Percentiles rank a stretch among this genome's conserved stretches.
These are phyloP conservation scores for Oligia fasciuncula DNA, from an alignment of 2,888 invertebrate species.

Conservation along the genomic window DNA sequence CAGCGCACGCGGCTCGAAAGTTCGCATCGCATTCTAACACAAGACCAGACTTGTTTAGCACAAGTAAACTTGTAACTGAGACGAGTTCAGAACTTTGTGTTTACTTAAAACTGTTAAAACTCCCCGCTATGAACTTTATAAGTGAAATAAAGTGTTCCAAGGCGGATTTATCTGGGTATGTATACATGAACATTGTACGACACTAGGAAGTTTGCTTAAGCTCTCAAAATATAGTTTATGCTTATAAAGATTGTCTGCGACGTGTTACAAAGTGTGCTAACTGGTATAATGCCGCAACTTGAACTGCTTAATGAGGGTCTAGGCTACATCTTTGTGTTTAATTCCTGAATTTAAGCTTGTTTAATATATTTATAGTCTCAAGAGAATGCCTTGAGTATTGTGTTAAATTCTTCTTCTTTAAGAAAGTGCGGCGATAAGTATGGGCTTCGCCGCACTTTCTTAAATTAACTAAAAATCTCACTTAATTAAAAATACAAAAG, in stretches of 20 bases:
- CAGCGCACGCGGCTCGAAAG: slow-evolving; percentile 63
- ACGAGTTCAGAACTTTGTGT: slow-evolving; percentile 67
- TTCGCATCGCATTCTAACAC: slow-evolving; percentile 68
- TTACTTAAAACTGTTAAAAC: slow-evolving; percentile 76
- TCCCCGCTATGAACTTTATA: slow-evolving; percentile 66
- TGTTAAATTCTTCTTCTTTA: neutral
- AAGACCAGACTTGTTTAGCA: slow-evolving; percentile 68
- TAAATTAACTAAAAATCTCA: neutral
- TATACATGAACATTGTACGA: slow-evolving; percentile 35
- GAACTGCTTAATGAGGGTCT: slow-evolving; percentile 39
- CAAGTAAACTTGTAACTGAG: slow-evolving; percentile 74
- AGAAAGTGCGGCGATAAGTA: neutral
- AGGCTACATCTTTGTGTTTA: slow-evolving; percentile 27
- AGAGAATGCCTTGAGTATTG: neutral
- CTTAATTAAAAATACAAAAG: neutral
- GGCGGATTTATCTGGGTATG: slow-evolving; percentile 51
- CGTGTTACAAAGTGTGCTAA: slow-evolving; percentile 38
- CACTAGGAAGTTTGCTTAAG: slow-evolving; percentile 33
- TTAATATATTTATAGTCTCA: slow-evolving; percentile 32
- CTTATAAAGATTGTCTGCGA: slow-evolving; percentile 44
- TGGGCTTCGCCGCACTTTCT: no score
- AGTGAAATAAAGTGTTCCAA: slow-evolving; percentile 70
- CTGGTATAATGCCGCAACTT: slow-evolving; percentile 38
- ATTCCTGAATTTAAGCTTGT: slow-evolving; percentile 38
- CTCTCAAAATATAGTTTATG: slow-evolving; percentile 52